Base-by-base conservation (phyloP, 1,140 invertebrate species). In the Ctenoplectra terminalis region DNA sequence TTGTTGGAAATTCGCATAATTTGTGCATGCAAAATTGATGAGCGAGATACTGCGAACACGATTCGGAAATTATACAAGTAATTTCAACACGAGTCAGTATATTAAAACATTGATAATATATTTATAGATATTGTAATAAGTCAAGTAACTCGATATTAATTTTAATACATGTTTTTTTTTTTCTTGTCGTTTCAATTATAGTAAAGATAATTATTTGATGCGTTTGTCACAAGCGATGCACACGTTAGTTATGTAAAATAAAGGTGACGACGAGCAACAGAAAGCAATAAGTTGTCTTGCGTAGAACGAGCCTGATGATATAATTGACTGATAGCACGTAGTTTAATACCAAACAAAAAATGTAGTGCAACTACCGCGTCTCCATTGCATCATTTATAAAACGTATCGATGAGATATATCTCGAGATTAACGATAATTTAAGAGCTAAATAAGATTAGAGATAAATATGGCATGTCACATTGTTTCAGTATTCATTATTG, bases 291-390 rank as follows among this genome's bases (percentile, higher is more conserved):
- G 72, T 82, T 61, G 43, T 79, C 64, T 78, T 46, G 46, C 63
- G 73, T 78, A 52, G 48, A 63, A 69, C 31, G 56, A 72, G 71
- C 67, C 26, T 73, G 61, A 76, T 67, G 37, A 82, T 63, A 61
- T 31, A 4, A 31, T 61, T 54, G 83, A 87, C 85, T 87, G 83
- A 87, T 87, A 87, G 79, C 52, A 81, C 31, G 52, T 84, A 87
- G 48, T 78, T 71, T 46, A 71, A 84, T 37, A 43, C 40, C 66
- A 43, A 54, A 50, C 11, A n/a, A 31, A 64, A 67, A 66, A 17
- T 48, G 37, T 80, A 40, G 67, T 2, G 3, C 40, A 3, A 9
- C 13, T 50, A 37, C 46, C 40, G 50, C 37, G 29, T 74, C 70
- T 80, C 60, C 70, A 46, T 74, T 56, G 78, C 17, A 1, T 2